Evolutionary conservation across 2,888 invertebrate genomes (phyloP), one percentile per base, ranked within the genome.

Genomic region (Epistrophe eligans): DNA sequence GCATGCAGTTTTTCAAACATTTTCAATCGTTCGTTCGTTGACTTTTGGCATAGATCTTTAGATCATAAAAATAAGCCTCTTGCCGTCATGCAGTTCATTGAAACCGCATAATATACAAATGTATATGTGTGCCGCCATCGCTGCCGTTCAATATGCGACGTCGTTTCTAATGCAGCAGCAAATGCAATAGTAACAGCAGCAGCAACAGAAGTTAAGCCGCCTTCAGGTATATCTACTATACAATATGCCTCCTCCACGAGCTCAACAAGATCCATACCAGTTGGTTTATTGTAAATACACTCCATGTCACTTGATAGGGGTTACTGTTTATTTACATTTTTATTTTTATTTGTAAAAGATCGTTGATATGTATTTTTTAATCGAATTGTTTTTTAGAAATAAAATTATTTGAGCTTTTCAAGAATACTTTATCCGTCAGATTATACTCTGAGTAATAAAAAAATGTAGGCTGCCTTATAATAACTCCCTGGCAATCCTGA

Each of bases 21-120:
- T 57, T 45, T 84, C 66, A 80, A 62, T 77, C 74, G 72, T 60
- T 19, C 24, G 48, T 19, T 81, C 85, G 45, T 87, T 87, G 85
- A 87, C 85, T 82, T 87, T 87, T 87, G 85, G 85, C 85, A 87
- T 87, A 87, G 85, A 87, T 87, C 85, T 87, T 87, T 79, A 79
- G 64, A 32, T 76, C 64, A 72, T 58, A 77, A 66, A 80, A 85
- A 81, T 66, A 79, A 71, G 71, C 67, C 43, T 73, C 66, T 79
- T 24, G 24, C 43, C 70, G 74, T 74, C 79, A 74, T 73, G 83
- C 83, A 57, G 83, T 83, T 83, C 83, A 83, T 79, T 83, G 83
- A 74, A 83, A 83, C 73, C 67, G 45, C 82, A 77, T 48, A 58
- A 32, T 11, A 52, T 19, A 60, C 8, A 35, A 52, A 52, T 64